Evolutionary conservation across 1,140 invertebrate species (phyloP), one percentile per base, ranked within the genome.

Genomic region (Anoplolepis gracilipes): DNA sequence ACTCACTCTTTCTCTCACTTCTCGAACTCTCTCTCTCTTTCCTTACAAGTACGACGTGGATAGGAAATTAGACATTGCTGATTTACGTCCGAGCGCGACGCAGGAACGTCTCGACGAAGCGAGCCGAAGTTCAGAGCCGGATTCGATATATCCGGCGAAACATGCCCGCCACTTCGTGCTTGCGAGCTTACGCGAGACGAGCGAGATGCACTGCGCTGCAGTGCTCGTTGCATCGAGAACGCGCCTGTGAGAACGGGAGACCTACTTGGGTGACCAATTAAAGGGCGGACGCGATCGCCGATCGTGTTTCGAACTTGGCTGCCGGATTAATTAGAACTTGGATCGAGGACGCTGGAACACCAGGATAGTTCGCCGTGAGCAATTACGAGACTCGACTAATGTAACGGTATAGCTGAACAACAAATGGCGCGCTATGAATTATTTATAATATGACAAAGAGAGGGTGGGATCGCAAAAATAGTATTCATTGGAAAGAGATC

Each of bases 31-130:
- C 36, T 46, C 22, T 64, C 25, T 46, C 53, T 73, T 10, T 22
- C n/a, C 25, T 10, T 5, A 19, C 16, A 33, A 10, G 39, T 36
- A 77, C 67, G 57, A 69, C 87, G 85, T 75, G 62, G 76, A 82
- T 82, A 88, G 87, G 84, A 89, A 89, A 86, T 87, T 87, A 87
- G 76, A 87, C 86, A 72, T 87, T 77, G 72, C 86, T 87, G 86
- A 89, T 89, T 89, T 89, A 87, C 77, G 84, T 82, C 75, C 69
- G 36, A 86, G 42, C 57, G 11, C 77, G 77, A 82, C 61, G 79
- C 65, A 86, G 53, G 67, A 85, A 75, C 67, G 73, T 69, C 62
- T 73, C 39, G 49, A 62, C 65, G 53, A 57, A 59, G 42, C 59
- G 16, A 76, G 28, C 28, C 65, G 46, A 85, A 85, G 84, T 79